Evolutionary conservation across 2,113 vertebrate species (phyloP), one percentile per base, ranked within the genome.

Genomic region (Tyrannus savana): DNA sequence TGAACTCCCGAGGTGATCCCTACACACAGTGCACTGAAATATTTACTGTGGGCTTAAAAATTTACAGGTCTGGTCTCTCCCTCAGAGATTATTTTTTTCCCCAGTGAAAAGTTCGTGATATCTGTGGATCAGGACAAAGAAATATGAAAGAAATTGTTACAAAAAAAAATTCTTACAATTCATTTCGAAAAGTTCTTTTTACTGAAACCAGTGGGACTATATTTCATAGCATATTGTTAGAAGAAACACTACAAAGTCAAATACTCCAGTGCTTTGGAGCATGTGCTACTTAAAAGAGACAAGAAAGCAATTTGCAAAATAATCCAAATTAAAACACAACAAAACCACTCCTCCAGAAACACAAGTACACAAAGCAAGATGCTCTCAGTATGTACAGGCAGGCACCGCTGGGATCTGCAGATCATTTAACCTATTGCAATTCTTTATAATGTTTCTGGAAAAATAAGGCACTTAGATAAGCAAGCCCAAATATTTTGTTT

Each of bases 401-500:
- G 63, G 58, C 92, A 80, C 16, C 69, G 42, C 28, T 14, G 50
- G 49, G 50, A 50, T 42, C 50, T 67, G 33, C 50, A 69, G 42
- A 77, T 63, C 60, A 72, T 71, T 23, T 84, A 55, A 74, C 55
- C 69, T 63, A 33, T 0, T 77, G 46, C 37, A 19, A 55, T 47
- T 80, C 85, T 80, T 66, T 49, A 53, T 30, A 60, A 80, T 22
- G 53, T 59, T 74, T 67, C 62, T 35, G 7, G 24, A 33, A 49
- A 93, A 88, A 75, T 30, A 63, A 75, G 23, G 25, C 41, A 58
- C 27, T 79, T 41, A 28, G 16, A 84, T 69, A 90, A 89, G 73
- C n/a, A 94, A 91, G 91, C 59, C 14, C 64, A 93, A 94, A 44
- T 82, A 84, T 79, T 94, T 78, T 55, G 52, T 60, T 78, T 73